Percentiles rank a stretch among this genome's conserved stretches.
phyloP scores from a whole-genome alignment of 2,888 invertebrate genomes.

The Mesorhabditis belari region DNA sequence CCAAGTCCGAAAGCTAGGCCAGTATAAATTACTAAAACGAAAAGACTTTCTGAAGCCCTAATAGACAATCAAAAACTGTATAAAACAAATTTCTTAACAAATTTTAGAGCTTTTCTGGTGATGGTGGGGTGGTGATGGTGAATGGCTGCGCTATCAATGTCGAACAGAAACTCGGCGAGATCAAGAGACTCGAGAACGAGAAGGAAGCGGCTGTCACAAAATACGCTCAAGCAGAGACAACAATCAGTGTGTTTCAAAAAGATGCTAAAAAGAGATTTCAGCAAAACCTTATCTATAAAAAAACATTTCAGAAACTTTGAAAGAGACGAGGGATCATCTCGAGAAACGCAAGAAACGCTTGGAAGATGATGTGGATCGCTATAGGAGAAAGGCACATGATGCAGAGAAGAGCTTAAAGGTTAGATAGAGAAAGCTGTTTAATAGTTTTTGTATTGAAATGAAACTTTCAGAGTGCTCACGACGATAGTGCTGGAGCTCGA shows the following conservation, averaged over 20 bases:
- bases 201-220: constrained; percentile 22
- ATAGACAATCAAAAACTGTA: no score
- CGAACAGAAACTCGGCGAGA: constrained; percentile 33
- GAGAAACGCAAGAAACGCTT: constrained; percentile 32
- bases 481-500: not conserved
- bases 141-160: constrained; percentile 46
- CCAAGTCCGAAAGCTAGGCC: no score
- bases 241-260: not conserved
- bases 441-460: not conserved
- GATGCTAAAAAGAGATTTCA: no score
- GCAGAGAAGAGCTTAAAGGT: constrained; percentile 23
- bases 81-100: no score
- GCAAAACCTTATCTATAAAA: no score
- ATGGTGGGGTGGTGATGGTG: constrained; percentile 30
- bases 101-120: not conserved
- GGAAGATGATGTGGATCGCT: constrained; percentile 33
- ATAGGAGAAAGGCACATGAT: constrained; percentile 37
- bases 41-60: no score
- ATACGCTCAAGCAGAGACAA: not conserved
- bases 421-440: not conserved
- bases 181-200: constrained; percentile 43
- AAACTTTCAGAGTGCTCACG: not conserved
- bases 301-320: constrained; percentile 7
- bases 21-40: no score
- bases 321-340: constrained; percentile 7